Conservation (phyloP, 2,113 vertebrate genomes). For the Nipponia nippon region DNA sequence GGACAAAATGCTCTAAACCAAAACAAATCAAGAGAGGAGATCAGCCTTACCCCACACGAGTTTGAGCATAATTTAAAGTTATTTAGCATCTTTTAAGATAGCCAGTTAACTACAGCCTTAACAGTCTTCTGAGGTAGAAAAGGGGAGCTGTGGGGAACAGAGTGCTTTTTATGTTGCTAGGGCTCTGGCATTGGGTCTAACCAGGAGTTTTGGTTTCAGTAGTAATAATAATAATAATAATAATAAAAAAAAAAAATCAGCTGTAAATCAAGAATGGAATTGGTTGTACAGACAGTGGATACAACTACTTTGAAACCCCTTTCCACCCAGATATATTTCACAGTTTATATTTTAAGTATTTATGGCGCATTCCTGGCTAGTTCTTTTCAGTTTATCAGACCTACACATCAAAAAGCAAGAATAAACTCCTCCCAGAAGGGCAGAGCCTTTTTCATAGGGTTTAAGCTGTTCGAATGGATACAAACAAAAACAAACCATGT, state of each 20-base stretch:
- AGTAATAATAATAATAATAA: not conserved
- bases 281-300: not conserved
- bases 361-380: not conserved
- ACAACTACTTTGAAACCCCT: not conserved
- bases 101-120: not conserved
- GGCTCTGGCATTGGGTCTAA: not conserved
- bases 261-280: not conserved
- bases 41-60: not conserved
- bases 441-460: not conserved
- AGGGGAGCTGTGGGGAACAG: not conserved
- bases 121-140: not conserved
- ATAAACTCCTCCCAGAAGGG: conserved; percentile 6
- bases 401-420: conserved; percentile 20
- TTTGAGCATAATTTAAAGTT: not conserved
- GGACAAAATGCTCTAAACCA: not conserved
- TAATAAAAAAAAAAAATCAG: not conserved
- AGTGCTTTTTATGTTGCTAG: not conserved
- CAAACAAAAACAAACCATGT: conserved; percentile 26
- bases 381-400: conserved; percentile 24
- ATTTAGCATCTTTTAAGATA: not conserved
- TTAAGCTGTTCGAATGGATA: not conserved
- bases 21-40: not conserved
- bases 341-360: not conserved
- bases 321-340: not conserved
- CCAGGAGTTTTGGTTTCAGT: not conserved